Evolutionary conservation across 23 tunicate genomes (phyloP), one percentile per base, ranked within the genome.

Genomic region (Styela plicata): DNA sequence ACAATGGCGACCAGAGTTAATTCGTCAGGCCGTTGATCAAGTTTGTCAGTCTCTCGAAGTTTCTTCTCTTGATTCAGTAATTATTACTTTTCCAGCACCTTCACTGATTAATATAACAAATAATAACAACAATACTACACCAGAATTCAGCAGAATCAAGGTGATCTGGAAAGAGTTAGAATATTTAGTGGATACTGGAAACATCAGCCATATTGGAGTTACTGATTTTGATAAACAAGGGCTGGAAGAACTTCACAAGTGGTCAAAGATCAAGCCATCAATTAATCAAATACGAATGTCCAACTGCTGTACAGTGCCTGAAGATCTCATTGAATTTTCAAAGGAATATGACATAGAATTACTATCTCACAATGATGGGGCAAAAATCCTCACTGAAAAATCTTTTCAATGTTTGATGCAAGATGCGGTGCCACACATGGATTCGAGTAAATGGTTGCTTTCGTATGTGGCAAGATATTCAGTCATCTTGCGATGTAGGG

Each of bases 181-280:
- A 34, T 71, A 80, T 1, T 68, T 84, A 27, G 86, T 87, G 69
- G 87, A 87, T 44, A 84, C 69, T 25, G 92, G 85, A 18, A 83
- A 75, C 24, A 87, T 92, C 18, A 52, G 64, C 1, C 79, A 74
- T 31, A 84, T 92, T 36, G 97, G 97, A 16, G 92, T 92, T 22
- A 68, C 94, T 35, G 97, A 92, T 67, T 92, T 92, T 57, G 97
- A 92, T 68, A 84, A 84, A 66, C 75, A 36, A 21, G 74, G 85
- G 2, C 26, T 92, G 65, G 84, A 92, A n/a, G 79, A 74, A 20
- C 77, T 92, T 2, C n/a, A 83, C 34, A 52, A 84, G 10, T 87
- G 92, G 88, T 89, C 97, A 52, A 74, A 87, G 91, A 84, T 92
- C 69, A 92, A 92, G 65, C 97, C 97, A 2, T 25, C 85, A 3